Conservation (phyloP, 2,888 invertebrate genomes). For the Phaonia tiefii region DNA sequence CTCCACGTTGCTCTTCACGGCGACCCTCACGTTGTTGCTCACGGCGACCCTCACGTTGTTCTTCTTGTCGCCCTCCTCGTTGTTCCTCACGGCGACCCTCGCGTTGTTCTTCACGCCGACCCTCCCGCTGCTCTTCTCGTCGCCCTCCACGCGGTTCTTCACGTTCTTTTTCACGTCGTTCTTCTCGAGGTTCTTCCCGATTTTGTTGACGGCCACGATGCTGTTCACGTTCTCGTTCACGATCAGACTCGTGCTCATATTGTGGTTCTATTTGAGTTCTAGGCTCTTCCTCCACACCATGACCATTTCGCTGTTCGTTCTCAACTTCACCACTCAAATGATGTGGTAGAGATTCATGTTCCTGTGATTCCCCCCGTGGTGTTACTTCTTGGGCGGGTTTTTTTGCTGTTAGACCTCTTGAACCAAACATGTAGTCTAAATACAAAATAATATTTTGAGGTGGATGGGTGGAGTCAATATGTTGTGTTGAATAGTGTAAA, state of each 20-base stretch:
- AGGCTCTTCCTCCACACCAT: conserved; percentile 8
- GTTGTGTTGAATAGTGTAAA: no score
- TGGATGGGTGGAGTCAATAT: no score
- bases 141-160: conserved; percentile 12
- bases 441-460: conserved; percentile 33
- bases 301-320: conserved; percentile 36
- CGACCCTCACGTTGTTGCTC: no score
- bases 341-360: not conserved
- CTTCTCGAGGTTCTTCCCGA: not conserved
- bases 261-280: conserved; percentile 16
- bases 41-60: no score
- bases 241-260: not conserved
- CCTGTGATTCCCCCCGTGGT: no score
- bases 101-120: not conserved
- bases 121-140: not conserved
- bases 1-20: no score
- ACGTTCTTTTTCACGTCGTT: conserved; percentile 24
- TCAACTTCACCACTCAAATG: conserved; percentile 41
- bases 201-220: not conserved
- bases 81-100: not conserved
- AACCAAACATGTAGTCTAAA: conserved; percentile 61
- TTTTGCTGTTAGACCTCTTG: conserved; percentile 35
- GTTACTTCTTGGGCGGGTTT: conserved; percentile 13
- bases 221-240: conserved; percentile 20
- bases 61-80: no score